A percentile compares a stretch with the other conserved stretches of the same genome.
Conservation (phyloP, 2,888 invertebrate genomes). For the Tachina fera region DNA sequence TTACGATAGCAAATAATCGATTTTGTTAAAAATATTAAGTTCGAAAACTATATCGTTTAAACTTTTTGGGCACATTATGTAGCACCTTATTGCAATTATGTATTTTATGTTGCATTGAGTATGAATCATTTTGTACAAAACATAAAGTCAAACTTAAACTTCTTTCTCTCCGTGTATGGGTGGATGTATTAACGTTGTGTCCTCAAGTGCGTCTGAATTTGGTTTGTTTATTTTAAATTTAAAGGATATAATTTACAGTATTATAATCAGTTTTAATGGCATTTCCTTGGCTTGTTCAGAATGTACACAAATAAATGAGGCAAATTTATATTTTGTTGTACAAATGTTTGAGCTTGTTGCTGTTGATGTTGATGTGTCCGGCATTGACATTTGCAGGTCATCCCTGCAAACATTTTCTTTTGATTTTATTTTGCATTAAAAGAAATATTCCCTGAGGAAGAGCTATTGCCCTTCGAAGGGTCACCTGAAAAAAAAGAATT, state of each 20-base stretch:
- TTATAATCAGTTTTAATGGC: slow-evolving; percentile 69
- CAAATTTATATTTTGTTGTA: slow-evolving; percentile 44
- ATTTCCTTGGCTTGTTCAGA: slow-evolving; percentile 58
- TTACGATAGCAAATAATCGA: too few species aligned
- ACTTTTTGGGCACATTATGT: too few species aligned
- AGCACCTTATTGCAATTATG: too few species aligned
- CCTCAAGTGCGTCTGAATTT: slow-evolving; percentile 41
- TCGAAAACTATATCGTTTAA: too few species aligned
- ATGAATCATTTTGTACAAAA: too few species aligned
- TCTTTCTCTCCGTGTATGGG: neutral
- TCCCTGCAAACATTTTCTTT: neutral
- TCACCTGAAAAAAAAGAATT: neutral
- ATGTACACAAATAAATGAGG: slow-evolving; percentile 39
- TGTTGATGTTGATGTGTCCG: too few species aligned
- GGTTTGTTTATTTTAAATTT: slow-evolving; percentile 46
- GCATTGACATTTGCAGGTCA: neutral
- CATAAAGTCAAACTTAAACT: neutral
- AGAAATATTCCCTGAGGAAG: neutral
- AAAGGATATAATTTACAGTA: slow-evolving; percentile 67
- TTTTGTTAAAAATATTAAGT: too few species aligned
- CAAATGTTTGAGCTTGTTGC: neutral
- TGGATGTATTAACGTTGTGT: neutral
- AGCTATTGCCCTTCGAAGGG: too few species aligned
- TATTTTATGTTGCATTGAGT: too few species aligned
- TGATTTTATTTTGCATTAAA: neutral